Evolutionary conservation across 1,140 invertebrate species (phyloP).

Genomic region (Tetranychus cinnabarinus): DNA sequence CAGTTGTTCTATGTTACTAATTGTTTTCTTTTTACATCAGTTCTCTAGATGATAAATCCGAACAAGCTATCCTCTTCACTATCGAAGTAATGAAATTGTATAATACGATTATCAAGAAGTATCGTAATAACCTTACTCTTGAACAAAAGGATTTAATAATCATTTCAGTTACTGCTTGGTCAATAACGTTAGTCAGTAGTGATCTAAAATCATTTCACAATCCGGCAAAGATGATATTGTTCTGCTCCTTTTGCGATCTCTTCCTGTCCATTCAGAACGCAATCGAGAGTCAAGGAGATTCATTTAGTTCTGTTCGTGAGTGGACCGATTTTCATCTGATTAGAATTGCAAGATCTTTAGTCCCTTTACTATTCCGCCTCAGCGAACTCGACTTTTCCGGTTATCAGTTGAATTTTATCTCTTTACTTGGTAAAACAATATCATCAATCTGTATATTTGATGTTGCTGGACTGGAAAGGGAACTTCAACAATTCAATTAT

Average conservation of each 20-base stretch:
- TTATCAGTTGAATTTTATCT: neutral
- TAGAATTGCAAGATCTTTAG: neutral
- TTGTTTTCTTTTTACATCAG: neutral
- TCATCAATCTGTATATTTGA: neutral
- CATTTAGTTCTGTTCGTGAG: neutral
- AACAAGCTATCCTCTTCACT: neutral
- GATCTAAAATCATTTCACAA: neutral
- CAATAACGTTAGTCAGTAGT: neutral
- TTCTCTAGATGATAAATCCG: neutral
- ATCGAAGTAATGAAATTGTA: neutral
- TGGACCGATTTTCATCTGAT: neutral
- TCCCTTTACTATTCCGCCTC: neutral
- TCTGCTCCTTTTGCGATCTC: neutral
- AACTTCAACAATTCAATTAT: neutral
- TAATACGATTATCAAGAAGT: neutral
- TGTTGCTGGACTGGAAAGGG: neutral
- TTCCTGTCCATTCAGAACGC: neutral
- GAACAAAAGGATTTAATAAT: neutral
- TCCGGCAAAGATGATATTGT: neutral
- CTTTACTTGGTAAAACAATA: neutral
- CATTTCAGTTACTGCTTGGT: neutral
- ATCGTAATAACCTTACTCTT: neutral
- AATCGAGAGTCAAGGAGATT: neutral
- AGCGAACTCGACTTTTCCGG: neutral
- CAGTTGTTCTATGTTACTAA: too few relatives aligned